Conservation (phyloP, 2,113 vertebrate species). For the Chaetura pelagica region DNA sequence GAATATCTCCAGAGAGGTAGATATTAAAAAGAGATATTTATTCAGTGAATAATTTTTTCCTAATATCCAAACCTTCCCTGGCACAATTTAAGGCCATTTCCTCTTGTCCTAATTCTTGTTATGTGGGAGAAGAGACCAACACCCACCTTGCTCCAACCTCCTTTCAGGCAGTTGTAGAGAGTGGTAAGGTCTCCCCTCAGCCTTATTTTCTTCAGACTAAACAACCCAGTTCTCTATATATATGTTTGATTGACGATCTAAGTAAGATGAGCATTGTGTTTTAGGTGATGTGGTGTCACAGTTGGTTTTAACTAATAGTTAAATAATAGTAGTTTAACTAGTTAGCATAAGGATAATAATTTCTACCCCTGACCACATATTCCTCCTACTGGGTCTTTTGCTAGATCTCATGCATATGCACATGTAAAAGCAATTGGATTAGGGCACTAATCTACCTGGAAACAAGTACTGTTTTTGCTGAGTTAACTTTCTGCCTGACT, state of each 20-base stretch:
- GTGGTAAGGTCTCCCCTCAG: not conserved
- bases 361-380: not conserved
- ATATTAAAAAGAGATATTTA: no score
- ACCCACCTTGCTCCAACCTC: not conserved
- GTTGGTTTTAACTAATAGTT: not conserved
- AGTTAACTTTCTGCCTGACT: not conserved
- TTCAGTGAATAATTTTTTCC: not conserved
- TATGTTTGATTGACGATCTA: not conserved
- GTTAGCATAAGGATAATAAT: not conserved
- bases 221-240: not conserved
- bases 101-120: not conserved
- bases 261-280: not conserved
- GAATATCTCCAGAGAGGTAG: no score
- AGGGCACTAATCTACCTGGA: not conserved
- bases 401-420: fast-evolving
- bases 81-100: not conserved
- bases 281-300: not conserved
- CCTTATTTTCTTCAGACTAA: not conserved
- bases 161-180: not conserved
- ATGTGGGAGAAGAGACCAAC: not conserved
- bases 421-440: not conserved
- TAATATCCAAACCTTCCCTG: not conserved
- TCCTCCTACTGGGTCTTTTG: not conserved
- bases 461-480: not conserved
- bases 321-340: no score